These are phyloP conservation scores for Podarcis raffonei DNA, from an alignment of 2,113 vertebrate genomes.

Conservation along the genomic window DNA sequence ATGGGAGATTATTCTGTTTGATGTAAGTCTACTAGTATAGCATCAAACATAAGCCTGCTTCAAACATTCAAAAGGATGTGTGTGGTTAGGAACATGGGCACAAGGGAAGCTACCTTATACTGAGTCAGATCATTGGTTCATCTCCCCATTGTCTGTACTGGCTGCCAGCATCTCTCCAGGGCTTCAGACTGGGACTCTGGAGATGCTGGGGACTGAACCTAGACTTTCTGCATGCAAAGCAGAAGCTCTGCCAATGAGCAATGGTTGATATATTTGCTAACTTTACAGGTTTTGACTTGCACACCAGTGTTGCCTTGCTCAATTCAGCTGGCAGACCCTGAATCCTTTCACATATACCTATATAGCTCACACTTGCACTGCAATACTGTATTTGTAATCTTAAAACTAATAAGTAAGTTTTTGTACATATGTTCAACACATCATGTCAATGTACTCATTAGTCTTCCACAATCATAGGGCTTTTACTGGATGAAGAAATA, in stretches of 20 bases:
- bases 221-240: too few species aligned
- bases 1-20: not conserved
- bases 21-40: not conserved
- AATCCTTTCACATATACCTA: not conserved
- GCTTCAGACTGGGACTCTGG: too few species aligned
- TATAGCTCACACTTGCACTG: not conserved
- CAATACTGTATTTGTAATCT: not conserved
- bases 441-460: not conserved
- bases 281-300: not conserved
- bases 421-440: not conserved
- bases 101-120: too few species aligned
- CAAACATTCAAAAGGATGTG: too few species aligned
- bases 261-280: too few species aligned
- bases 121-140: too few species aligned
- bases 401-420: not conserved
- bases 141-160: too few species aligned
- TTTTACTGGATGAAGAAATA: not conserved
- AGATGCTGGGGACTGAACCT: too few species aligned
- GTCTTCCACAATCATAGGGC: not conserved
- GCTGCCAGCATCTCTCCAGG: too few species aligned
- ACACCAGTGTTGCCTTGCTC: not conserved
- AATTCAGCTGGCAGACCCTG: not conserved
- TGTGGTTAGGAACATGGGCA: too few species aligned
- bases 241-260: too few species aligned
- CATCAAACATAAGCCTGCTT: not conserved